A percentile compares a stretch with the other conserved stretches of the same genome.
phyloP scores from a whole-genome alignment of 2,888 invertebrate genomes.

The Stenchaetothrips biformis region DNA sequence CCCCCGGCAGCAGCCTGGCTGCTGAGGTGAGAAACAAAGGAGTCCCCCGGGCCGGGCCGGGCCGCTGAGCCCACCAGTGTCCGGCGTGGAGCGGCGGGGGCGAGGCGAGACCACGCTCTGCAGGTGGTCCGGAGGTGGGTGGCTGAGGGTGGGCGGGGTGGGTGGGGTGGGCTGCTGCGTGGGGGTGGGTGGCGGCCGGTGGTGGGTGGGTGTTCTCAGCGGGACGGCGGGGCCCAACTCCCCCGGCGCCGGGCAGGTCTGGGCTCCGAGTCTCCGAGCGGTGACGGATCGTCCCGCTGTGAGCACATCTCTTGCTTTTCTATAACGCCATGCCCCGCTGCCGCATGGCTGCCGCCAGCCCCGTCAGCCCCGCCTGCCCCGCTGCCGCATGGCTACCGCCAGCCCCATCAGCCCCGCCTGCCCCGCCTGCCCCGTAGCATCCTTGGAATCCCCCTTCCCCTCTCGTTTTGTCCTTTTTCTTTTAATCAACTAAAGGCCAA shows the following conservation, averaged over 20 bases:
- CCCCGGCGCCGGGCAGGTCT: neutral
- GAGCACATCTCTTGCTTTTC: conserved; percentile 14
- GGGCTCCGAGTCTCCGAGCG: neutral
- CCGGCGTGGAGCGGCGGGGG: too few species aligned
- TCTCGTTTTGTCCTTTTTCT: too few species aligned
- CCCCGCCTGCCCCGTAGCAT: too few species aligned
- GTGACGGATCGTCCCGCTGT: neutral
- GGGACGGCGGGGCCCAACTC: conserved; percentile 1
- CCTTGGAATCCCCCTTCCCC: too few species aligned
- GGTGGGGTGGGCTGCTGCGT: neutral
- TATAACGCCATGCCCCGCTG: neutral
- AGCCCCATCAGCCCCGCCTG: neutral
- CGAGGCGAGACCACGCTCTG: too few species aligned
- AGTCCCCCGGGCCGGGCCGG: too few species aligned
- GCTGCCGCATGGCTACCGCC: neutral
- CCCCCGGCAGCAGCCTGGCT: too few species aligned
- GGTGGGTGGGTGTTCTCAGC: neutral
- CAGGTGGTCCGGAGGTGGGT: too few species aligned
- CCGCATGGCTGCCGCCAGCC: neutral
- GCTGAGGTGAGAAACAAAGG: too few species aligned
- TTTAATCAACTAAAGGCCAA: too few species aligned
- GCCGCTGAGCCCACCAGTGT: too few species aligned
- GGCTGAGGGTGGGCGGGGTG: neutral
- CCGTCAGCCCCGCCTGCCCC: neutral
- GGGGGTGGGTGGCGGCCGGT: neutral